A percentile compares a stretch with the other conserved stretches of the same genome.
Evolutionary conservation across 92 coral and sea anemone genomes (phyloP).

Genomic region (Epizoanthus illoricatus): DNA sequence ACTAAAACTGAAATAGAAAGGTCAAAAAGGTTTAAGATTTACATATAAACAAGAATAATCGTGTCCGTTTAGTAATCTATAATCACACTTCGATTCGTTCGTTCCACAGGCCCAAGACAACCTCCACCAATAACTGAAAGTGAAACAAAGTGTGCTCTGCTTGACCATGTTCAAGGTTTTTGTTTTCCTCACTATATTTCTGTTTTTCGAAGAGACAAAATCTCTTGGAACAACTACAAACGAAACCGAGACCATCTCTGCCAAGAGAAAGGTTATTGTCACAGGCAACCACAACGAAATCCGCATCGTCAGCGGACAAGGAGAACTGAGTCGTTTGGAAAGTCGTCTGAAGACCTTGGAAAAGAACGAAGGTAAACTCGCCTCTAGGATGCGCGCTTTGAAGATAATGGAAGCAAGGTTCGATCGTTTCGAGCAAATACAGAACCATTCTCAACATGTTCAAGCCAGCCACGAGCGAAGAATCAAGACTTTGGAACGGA

Average conservation of each 20-base stretch:
- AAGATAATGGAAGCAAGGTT: background rate
- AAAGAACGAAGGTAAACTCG: background rate
- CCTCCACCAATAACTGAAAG: background rate
- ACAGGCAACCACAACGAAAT: conserved; percentile 38
- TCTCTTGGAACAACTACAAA: background rate
- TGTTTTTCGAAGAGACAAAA: background rate
- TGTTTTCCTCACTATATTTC: background rate
- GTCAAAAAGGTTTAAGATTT: background rate
- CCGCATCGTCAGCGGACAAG: background rate
- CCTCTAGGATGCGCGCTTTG: background rate
- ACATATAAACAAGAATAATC: background rate
- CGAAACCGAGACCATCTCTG: background rate
- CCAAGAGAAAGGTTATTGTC: conserved; percentile 16
- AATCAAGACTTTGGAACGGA: background rate
- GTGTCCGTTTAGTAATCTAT: background rate
- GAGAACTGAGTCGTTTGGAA: conserved; percentile 16
- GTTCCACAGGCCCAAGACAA: background rate
- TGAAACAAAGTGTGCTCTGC: background rate
- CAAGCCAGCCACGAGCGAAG: background rate
- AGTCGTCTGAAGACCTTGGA: background rate
- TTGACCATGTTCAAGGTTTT: background rate
- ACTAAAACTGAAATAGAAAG: background rate
- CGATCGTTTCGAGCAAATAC: too few relatives aligned
- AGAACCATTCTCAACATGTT: too few relatives aligned
- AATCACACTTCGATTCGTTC: background rate